Evolutionary conservation across 2,797 vertebrate genomes (phyloP).

Genomic region (Tiaroga cobitis): DNA sequence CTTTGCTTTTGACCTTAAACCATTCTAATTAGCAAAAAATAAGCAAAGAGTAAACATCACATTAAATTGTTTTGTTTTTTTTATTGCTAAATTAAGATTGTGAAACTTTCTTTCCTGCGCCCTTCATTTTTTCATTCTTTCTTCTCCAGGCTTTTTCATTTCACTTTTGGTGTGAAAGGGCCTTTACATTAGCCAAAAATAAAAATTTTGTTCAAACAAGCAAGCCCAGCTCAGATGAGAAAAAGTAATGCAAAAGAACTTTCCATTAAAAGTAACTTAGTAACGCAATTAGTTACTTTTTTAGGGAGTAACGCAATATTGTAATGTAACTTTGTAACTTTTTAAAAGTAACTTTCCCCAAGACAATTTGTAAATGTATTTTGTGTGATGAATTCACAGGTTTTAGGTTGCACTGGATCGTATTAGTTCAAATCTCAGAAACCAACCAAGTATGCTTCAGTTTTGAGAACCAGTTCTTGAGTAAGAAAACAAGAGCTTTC

Average conservation of each 20-base stretch:
- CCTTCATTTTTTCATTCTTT: too few relatives aligned
- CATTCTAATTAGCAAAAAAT: neutral
- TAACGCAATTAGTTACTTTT: neutral
- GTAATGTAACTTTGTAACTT: neutral
- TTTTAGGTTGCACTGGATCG: slow-evolving; percentile 55
- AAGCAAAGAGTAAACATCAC: too few relatives aligned
- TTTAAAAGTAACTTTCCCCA: neutral
- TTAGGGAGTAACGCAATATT: neutral
- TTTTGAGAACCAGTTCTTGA: slow-evolving; percentile 25
- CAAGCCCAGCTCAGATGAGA: neutral
- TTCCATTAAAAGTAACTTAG: neutral
- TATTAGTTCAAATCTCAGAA: slow-evolving; percentile 1
- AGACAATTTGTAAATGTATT: neutral
- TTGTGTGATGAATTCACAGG: slow-evolving; percentile 18
- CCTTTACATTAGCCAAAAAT: neutral
- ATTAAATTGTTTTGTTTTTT: too few relatives aligned
- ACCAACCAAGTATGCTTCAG: neutral
- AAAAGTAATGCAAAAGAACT: neutral
- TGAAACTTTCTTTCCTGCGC: too few relatives aligned
- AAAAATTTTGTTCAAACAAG: neutral
- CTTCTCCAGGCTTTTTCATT: neutral
- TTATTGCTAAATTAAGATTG: too few relatives aligned
- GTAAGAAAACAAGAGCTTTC: slow-evolving; percentile 31
- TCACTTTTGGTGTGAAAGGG: neutral
- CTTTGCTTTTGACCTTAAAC: neutral